These are phyloP conservation scores for Pentamera pediparva DNA, from an alignment of 53 echinoderm and acorn worm genomes.

Conservation along the genomic window DNA sequence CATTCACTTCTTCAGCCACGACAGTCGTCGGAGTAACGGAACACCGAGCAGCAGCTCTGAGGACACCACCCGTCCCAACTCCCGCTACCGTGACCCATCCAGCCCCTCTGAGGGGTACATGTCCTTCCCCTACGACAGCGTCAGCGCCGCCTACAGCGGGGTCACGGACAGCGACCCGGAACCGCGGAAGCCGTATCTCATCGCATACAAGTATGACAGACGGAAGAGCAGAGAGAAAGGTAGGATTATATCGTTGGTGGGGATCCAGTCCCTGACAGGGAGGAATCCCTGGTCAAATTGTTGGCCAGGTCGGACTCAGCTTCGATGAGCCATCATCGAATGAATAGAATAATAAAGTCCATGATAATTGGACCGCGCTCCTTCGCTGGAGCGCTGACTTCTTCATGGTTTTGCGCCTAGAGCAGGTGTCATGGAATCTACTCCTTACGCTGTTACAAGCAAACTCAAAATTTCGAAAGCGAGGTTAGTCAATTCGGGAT, in stretches of 20 bases:
- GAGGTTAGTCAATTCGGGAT: too few relatives aligned
- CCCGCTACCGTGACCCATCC: constrained; percentile 58
- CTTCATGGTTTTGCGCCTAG: too few relatives aligned
- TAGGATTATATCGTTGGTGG: background rate
- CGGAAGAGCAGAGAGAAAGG: constrained; percentile 26
- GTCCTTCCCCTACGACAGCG: constrained; percentile 76
- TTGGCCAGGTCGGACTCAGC: too few relatives aligned
- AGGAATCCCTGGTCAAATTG: too few relatives aligned
- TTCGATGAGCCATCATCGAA: too few relatives aligned
- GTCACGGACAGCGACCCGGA: constrained; percentile 83
- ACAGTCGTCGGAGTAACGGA: constrained; percentile 51
- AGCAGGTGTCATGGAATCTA: too few relatives aligned
- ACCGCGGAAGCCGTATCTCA: constrained; percentile 51
- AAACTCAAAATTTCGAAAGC: too few relatives aligned
- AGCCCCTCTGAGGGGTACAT: constrained; percentile 93
- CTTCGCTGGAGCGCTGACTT: too few relatives aligned
- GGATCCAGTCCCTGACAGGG: background rate
- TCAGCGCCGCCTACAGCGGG: constrained; percentile 74
- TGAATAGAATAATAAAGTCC: too few relatives aligned
- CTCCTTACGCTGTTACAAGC: too few relatives aligned
- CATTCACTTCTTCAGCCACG: constrained; percentile 14
- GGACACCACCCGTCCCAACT: constrained; percentile 57
- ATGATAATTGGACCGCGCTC: too few relatives aligned
- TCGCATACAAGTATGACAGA: constrained; percentile 28
- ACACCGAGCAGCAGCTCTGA: constrained; percentile 64